phyloP scores from a whole-genome alignment of 37 sponge, comb jelly and placozoan species.

The Theonella swinhoei region DNA sequence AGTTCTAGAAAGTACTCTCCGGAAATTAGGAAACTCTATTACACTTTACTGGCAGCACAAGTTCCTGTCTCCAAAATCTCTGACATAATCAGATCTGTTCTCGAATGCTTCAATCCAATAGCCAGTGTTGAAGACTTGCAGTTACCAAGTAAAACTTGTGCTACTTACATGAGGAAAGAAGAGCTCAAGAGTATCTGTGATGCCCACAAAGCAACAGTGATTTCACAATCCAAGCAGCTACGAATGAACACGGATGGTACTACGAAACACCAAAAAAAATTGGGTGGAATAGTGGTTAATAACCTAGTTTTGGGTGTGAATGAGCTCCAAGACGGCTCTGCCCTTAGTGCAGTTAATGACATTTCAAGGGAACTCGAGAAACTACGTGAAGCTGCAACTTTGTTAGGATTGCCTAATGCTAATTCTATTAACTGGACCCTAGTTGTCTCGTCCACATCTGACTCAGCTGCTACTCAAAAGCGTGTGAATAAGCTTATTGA shows the following conservation, averaged over 20 bases:
- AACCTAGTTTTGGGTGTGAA: constrained; percentile 32
- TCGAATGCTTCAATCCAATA: constrained; percentile 22
- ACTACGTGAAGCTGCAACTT: constrained; percentile 4
- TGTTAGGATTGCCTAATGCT: constrained; percentile 25
- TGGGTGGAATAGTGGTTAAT: constrained; percentile 40
- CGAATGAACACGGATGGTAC: constrained; percentile 48
- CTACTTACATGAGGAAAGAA: constrained; percentile 20
- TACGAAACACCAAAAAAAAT: constrained; percentile 34
- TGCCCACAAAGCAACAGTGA: constrained; percentile 41
- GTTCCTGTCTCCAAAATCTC: constrained; percentile 27
- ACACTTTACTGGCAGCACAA: constrained; percentile 26
- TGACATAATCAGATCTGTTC: constrained; percentile 16
- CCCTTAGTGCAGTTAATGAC: constrained; percentile 18
- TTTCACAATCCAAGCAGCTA: constrained; percentile 4
- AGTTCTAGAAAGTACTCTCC: constrained; percentile 14
- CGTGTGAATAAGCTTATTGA: constrained; percentile 37
- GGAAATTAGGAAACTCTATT: constrained; percentile 25
- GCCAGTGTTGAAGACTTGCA: constrained; percentile 13
- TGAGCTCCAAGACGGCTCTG: constrained; percentile 36
- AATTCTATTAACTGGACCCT: constrained; percentile 43
- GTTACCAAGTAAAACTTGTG: constrained; percentile 30
- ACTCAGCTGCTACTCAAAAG: constrained; percentile 42
- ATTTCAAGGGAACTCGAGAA: constrained; percentile 44
- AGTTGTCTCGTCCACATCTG: constrained; percentile 36
- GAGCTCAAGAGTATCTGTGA: constrained; percentile 26